Evolutionary conservation across 2,888 invertebrate species (phyloP).

Genomic region (Aleiodes leptofemur): DNA sequence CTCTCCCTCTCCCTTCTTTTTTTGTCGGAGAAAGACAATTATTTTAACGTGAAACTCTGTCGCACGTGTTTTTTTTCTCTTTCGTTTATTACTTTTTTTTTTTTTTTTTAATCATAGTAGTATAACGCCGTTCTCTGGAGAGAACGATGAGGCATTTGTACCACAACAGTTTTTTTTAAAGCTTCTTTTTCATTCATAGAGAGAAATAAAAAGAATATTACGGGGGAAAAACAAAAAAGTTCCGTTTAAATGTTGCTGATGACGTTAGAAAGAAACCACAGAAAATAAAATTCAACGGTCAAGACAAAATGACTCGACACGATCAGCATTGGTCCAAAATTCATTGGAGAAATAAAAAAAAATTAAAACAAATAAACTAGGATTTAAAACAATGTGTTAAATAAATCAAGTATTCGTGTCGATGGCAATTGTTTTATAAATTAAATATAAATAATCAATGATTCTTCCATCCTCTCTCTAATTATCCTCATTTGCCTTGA

Average conservation of each 20-base stretch:
- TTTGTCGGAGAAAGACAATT: constrained; percentile 6
- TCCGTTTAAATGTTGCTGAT: constrained; percentile 13
- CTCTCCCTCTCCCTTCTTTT: background rate
- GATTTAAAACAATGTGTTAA: background rate
- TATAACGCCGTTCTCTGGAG: constrained; percentile 35
- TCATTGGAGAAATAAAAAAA: background rate
- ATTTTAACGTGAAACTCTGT: constrained; percentile 31
- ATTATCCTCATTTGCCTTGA: constrained; percentile 22
- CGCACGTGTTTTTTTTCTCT: constrained; percentile 12
- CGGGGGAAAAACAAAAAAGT: background rate
- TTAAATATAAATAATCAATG: background rate
- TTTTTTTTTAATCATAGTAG: constrained; percentile 36
- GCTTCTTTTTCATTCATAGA: constrained; percentile 43
- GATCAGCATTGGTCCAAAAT: background rate
- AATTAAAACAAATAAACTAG: background rate
- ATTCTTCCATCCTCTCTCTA: background rate
- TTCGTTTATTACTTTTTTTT: constrained; percentile 8
- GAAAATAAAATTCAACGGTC: constrained; percentile 31
- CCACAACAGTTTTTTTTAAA: constrained; percentile 49
- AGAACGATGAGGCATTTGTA: constrained; percentile 47
- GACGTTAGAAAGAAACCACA: constrained; percentile 5
- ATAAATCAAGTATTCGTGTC: constrained; percentile 19
- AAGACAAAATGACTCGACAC: constrained; percentile 4
- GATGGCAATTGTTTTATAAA: constrained; percentile 4
- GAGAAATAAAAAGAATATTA: background rate